A percentile compares a stretch with the other conserved stretches of the same genome.
Conservation (phyloP, 2,113 vertebrate genomes). For the Bungarus multicinctus region DNA sequence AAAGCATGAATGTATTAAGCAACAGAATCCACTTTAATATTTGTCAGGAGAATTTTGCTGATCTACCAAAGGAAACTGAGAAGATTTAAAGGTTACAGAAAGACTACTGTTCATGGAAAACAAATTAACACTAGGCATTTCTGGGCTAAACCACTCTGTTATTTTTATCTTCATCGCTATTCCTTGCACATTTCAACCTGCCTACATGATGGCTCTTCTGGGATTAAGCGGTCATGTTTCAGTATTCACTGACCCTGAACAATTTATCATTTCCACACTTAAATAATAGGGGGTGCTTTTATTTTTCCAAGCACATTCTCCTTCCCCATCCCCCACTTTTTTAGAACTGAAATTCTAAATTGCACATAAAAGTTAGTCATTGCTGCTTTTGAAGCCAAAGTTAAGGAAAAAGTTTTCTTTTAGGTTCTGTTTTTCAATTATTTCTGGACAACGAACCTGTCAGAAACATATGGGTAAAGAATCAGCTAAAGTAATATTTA, state of each 20-base stretch:
- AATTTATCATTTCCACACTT: constrained; percentile 52
- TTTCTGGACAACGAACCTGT: constrained; percentile 56
- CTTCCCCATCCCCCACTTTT: constrained; percentile 41
- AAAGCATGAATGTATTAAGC: not conserved
- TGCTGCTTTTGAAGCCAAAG: constrained; percentile 46
- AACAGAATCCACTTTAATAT: not conserved
- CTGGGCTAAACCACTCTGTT: constrained; percentile 47
- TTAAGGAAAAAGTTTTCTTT: constrained; percentile 38
- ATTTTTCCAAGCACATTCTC: constrained; percentile 60
- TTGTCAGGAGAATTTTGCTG: constrained; percentile 30
- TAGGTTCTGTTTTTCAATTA: constrained; percentile 38
- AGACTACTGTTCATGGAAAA: constrained; percentile 45
- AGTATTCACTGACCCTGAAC: constrained; percentile 60
- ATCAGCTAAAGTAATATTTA: constrained; percentile 22
- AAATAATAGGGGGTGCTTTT: constrained; percentile 58
- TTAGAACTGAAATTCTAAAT: constrained; percentile 53
- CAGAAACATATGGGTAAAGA: constrained; percentile 40
- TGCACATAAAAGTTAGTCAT: constrained; percentile 43
- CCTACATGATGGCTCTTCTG: constrained; percentile 39
- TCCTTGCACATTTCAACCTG: constrained; percentile 49
- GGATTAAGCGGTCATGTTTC: constrained; percentile 60
- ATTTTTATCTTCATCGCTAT: constrained; percentile 53
- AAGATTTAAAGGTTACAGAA: constrained; percentile 33
- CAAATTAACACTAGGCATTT: constrained; percentile 46
- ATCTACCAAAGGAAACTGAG: constrained; percentile 53